A percentile compares a stretch with the other conserved stretches of the same genome.
These are phyloP conservation scores for Fissipunctia ypsillon DNA, from an alignment of 2,888 invertebrate species.

Conservation along the genomic window DNA sequence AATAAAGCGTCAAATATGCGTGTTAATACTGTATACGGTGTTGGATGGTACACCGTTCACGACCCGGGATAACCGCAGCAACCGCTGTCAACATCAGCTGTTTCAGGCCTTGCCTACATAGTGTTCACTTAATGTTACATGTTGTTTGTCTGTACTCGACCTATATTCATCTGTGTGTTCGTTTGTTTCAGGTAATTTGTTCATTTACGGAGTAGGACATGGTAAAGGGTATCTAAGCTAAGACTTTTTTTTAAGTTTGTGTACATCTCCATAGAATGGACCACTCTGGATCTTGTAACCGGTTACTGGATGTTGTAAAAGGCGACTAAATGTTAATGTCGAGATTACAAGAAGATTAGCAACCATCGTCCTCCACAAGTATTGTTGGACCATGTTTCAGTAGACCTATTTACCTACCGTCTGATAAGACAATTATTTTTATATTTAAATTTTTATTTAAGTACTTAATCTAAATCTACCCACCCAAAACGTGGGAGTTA, in stretches of 20 bases:
- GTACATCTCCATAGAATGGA: neutral
- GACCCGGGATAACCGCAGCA: conserved; percentile 77
- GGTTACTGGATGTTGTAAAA: neutral
- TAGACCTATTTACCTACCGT: neutral
- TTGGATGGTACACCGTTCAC: conserved; percentile 60
- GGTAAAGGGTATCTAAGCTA: conserved; percentile 50
- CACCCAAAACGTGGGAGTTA: conserved; percentile 5
- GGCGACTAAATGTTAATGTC: neutral
- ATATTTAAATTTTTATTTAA: neutral
- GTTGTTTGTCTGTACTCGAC: conserved; percentile 52
- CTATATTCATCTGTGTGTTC: conserved; percentile 50
- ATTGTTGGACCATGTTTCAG: neutral
- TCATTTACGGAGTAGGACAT: conserved; percentile 45
- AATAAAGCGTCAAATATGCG: conserved; percentile 55
- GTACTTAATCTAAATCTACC: conserved; percentile 23
- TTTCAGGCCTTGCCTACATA: conserved; percentile 69
- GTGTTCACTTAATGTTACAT: conserved; percentile 61
- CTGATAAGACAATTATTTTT: conserved; percentile 11
- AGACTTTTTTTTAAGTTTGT: neutral
- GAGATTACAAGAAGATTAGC: neutral
- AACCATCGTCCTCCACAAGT: too few relatives aligned
- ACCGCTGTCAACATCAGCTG: conserved; percentile 86
- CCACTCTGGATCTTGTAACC: neutral
- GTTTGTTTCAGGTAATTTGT: conserved; percentile 66
- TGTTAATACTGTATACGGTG: conserved; percentile 65